Base-by-base conservation (phyloP, 2,113 vertebrate genomes). In the Craseonycteris thonglongyai region DNA sequence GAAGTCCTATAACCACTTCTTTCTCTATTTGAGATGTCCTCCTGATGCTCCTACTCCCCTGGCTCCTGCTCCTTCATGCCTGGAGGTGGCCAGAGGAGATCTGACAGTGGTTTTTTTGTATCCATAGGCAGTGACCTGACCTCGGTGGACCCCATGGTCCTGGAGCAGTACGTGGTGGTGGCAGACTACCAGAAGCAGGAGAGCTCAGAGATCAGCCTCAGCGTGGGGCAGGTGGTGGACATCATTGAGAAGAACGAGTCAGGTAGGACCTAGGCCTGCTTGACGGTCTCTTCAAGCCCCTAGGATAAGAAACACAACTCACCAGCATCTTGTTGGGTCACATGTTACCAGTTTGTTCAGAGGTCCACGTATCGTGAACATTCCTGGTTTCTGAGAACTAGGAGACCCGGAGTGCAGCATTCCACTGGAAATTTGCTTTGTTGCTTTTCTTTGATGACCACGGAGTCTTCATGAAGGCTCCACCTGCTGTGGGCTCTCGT, bases 161-260 rank as follows among this genome's bases (percentile, higher is more conserved):
- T 99, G 88, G 99, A 99, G 96, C 99, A 99, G 98, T 99, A 99
- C 54, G 99, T 99, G 96, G 99, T 99, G 66, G 99, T 99, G 84
- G 99, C 99, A 0, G 97, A 99, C 97, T 99, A 99, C 82, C 99
- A 99, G 98, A 99, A 99, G 97, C 99, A 99, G 98, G 99, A 99
- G 98, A 99, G 99, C 98, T 99, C 99, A 0, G 99, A 99, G 98
- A 99, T 99, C 98, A 99, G 99, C 98, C 98, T 99, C 94, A 98
- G 98, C 13, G 99, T 99, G 96, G 99, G 99, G 54, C 99, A 99
- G 97, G 98, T 99, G 95, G 99, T 99, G 98, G 99, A 99, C 95
- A 99, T 99, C 98, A 99, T 99, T 74, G 99, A 99, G 98, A 99
- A 99, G 98, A 99, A 99, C 4, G 99, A 99, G 98, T 99, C 99